Conservation (phyloP, 2,113 vertebrate species). For the Crotalus helleri region DNA sequence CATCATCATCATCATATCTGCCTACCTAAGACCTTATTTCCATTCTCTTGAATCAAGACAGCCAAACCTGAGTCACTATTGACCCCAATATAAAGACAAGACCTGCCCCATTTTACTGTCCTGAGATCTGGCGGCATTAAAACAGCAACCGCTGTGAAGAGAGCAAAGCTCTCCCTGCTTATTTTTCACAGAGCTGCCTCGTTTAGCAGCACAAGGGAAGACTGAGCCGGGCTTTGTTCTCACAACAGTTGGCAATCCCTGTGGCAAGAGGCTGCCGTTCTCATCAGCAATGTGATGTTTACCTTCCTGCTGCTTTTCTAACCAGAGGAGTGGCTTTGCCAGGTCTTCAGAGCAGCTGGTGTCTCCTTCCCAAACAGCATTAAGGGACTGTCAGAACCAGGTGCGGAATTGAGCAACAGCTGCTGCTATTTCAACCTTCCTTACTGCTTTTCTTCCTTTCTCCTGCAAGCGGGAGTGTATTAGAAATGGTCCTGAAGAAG, state of each 20-base stretch:
- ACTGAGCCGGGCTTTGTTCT: neutral
- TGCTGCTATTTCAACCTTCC: neutral
- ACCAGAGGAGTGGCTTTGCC: neutral
- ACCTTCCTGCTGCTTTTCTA: neutral
- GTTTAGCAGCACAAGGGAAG: neutral
- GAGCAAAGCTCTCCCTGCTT: neutral
- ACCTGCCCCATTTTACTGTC: neutral
- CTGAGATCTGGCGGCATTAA: neutral
- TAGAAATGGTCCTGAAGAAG: neutral
- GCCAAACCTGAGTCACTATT: neutral
- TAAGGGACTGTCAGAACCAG: slow-evolving; percentile 10
- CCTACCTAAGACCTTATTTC: neutral
- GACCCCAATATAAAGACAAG: neutral
- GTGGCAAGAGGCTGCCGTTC: neutral
- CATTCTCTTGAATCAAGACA: neutral
- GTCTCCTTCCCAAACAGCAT: neutral
- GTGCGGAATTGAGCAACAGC: neutral
- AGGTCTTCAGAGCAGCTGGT: neutral
- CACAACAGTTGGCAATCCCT: neutral
- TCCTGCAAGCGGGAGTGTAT: neutral
- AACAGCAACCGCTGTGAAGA: neutral
- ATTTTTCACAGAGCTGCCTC: neutral
- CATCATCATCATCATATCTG: neutral
- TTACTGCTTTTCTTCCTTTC: neutral
- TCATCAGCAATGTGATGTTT: neutral